Conservation (phyloP, 1,140 invertebrate genomes). For the Paralvinella palmiformis region DNA sequence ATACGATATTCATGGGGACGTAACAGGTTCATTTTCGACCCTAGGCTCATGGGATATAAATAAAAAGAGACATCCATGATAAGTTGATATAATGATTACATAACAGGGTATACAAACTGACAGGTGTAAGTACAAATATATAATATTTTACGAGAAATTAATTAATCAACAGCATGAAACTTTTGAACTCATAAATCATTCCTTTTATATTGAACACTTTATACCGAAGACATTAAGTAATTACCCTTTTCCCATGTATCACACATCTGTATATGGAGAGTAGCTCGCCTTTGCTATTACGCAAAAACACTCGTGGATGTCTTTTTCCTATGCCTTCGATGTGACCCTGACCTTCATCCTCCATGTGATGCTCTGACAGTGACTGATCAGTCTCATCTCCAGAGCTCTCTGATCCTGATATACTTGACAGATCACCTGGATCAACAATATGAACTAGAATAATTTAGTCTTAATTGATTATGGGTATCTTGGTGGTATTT, state of each 20-base stretch:
- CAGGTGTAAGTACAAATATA: no score
- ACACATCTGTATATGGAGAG: conserved; percentile 69
- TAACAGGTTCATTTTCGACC: no score
- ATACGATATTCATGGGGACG: no score
- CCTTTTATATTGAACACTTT: no score
- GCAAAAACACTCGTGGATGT: conserved; percentile 64
- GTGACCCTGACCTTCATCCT: conserved; percentile 17
- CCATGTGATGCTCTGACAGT: conserved; percentile 6
- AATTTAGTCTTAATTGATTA: no score
- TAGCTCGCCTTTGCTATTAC: conserved; percentile 61
- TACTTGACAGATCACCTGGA: conserved; percentile 67
- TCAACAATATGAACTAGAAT: no score
- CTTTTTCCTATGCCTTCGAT: conserved; percentile 15
- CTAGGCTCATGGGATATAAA: no score
- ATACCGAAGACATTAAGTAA: no score
- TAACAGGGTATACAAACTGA: no score
- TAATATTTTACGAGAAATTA: conserved; percentile 5
- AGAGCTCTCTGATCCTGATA: conserved; percentile 59
- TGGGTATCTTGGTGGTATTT: no score
- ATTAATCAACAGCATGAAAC: neutral
- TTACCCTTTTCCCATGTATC: conserved; percentile 41
- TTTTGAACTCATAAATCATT: neutral
- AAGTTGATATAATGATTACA: no score
- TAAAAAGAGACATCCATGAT: no score
- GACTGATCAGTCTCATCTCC: conserved; percentile 16